These are phyloP conservation scores for Halcyon malimbica DNA, from an alignment of 2,113 vertebrate genomes.

Conservation along the genomic window DNA sequence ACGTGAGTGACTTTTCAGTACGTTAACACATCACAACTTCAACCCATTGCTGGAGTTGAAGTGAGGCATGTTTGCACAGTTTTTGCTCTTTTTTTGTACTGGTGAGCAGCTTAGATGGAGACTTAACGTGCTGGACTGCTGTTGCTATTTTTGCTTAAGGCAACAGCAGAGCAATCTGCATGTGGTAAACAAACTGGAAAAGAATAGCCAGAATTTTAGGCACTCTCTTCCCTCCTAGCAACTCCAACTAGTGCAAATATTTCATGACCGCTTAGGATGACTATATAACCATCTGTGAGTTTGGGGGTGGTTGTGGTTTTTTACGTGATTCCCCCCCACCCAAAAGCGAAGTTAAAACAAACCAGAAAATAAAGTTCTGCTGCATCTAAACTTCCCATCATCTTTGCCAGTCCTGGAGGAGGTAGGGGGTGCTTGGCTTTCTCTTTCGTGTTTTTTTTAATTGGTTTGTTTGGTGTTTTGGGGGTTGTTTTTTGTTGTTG, in stretches of 20 bases:
- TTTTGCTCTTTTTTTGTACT: not conserved
- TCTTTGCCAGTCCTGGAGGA: not conserved
- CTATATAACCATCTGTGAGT: not conserved
- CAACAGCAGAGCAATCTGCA: not conserved
- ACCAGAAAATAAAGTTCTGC: not conserved
- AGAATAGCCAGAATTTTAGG: conserved; percentile 31
- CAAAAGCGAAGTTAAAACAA: not conserved
- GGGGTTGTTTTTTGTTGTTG: not conserved
- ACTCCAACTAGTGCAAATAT: not conserved
- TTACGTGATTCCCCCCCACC: not conserved
- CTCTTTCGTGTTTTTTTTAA: not conserved
- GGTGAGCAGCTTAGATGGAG: not conserved
- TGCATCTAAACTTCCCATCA: not conserved
- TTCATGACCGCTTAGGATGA: not conserved
- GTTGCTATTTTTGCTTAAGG: not conserved
- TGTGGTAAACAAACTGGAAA: not conserved
- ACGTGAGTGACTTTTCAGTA: not conserved
- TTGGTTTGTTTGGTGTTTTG: too few relatives aligned
- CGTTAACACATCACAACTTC: not conserved
- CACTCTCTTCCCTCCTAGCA: not conserved
- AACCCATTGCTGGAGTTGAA: not conserved
- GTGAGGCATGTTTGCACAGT: not conserved
- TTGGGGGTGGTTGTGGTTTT: not conserved
- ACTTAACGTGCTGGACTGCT: not conserved
- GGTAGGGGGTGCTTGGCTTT: not conserved